Evolutionary conservation across 1,140 invertebrate genomes (phyloP), one percentile per base, ranked within the genome.

Genomic region (Pseudomyrmex concolor): DNA sequence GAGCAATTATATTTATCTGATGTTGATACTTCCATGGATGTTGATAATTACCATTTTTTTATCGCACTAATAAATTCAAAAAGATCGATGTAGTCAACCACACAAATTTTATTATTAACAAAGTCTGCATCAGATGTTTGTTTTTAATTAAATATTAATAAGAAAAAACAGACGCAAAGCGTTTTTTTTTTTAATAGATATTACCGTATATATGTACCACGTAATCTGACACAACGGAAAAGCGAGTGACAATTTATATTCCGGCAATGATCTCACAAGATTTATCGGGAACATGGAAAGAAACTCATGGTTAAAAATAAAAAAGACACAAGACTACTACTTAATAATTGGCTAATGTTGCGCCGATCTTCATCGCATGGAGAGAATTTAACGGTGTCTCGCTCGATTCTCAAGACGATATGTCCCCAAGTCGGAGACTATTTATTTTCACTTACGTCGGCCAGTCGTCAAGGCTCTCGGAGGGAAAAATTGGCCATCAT

Each of bases 361-460:
- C 54, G 54, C 66, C 67, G 66, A 80, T 80, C 57, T 80, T 60
- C 22, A 60, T 80, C 66, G 54, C 66, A 13, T 2, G 45, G 5
- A 7, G 3, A 13, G 54, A 71, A 80, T 71, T 59, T 70, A 71
- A 80, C 66, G 64, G 54, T 71, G 76, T 2, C 66, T 9, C 54
- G 43, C 54, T 50, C 43, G 54, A 80, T 80, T 50, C 76, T 51
- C 76, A 43, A 25, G 63, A 66, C 73, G 55, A 77, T 45, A 34
- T 66, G 68, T 86, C 19, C 66, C 66, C 60, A 25, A 19, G 57
- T 57, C 22, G 34, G 51, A 17, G 67, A 77, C 72, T 78, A 84
- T 86, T 84, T 87, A 84, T 86, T 84, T 73, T 80, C 81, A 86
- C 86, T 86, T 84, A 63, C 67, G 57, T 68, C 68, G 54, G 34